Evolutionary conservation across 2,797 vertebrate genomes (phyloP).

Genomic region (Cephalopachus bancanus): DNA sequence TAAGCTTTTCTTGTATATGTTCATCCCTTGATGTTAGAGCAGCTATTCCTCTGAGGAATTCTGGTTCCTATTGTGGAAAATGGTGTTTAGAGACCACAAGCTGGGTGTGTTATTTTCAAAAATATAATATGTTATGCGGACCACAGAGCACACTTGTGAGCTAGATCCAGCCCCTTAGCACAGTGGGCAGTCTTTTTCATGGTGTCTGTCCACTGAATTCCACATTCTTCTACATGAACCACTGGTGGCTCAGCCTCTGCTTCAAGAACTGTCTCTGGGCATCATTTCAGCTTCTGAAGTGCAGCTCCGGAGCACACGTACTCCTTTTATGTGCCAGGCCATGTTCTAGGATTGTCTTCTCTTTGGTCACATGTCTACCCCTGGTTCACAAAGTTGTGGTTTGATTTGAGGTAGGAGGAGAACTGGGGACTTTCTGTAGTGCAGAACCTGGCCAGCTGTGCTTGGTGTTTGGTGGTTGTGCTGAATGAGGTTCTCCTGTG

Average conservation of each 20-base stretch:
- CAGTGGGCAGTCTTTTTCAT: conserved; percentile 20
- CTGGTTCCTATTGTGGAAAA: conserved; percentile 10
- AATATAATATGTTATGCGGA: background rate
- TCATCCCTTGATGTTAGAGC: background rate
- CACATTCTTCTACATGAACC: background rate
- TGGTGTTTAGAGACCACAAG: conserved; percentile 40
- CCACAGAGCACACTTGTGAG: background rate
- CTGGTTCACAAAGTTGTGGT: background rate
- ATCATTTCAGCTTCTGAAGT: background rate
- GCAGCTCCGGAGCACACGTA: background rate
- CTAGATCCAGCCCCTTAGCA: background rate
- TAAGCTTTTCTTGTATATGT: background rate
- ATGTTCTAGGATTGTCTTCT: background rate
- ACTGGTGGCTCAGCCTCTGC: background rate
- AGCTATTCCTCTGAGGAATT: background rate
- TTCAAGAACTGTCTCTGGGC: conserved; percentile 5
- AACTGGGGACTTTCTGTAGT: background rate
- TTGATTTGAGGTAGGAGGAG: conserved; percentile 4
- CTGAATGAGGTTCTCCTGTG: background rate
- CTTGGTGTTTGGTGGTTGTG: background rate
- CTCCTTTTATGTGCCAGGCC: conserved; percentile 21
- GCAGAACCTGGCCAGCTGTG: background rate
- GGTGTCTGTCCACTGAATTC: background rate
- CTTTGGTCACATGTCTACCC: background rate
- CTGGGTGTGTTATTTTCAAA: background rate